Base-by-base conservation (phyloP, 2,113 vertebrate species). In the Neogale vison region DNA sequence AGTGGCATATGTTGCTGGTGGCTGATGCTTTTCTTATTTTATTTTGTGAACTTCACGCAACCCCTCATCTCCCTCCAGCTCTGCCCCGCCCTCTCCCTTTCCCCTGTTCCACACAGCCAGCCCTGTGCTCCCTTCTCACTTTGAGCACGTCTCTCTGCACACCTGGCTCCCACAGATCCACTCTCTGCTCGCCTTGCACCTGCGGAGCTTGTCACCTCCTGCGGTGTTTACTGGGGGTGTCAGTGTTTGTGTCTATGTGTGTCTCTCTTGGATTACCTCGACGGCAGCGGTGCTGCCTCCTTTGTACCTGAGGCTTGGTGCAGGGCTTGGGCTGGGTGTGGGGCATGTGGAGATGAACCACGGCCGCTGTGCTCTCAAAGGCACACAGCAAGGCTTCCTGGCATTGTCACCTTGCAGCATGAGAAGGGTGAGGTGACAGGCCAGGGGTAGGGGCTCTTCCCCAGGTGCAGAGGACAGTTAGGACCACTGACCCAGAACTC, bases 311-410 rank as follows among this genome's bases (percentile, higher is more conserved):
- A 3, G 29, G 74, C 55, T 67, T 3, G 4, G 77, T 31, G 31
- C 79, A 34, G 76, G 61, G n/a, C 8, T 34, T 42, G 84, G 36
- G 34, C 24, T 34, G 59, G 29, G 34, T 59, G n/a, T 0, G 2
- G 23, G 76, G 2, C 18, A 2, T 3, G 23, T 0, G 23, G 31
- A 83, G 45, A 18, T 61, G 36, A 50, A 6, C 17, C 2, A 3
- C 57, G 42, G 52, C 14, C n/a, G 47, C 79, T 8, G 36, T 34
- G 79, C 24, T 31, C 83, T 67, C 81, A 34, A 84, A 84, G 39
- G 72, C 50, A 8, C 7, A 0, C 29, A 57, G 29, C n/a, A 11
- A 50, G 71, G 59, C 3, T 0, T 1, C 17, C 1, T 0, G 31
- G 36, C 6, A 12, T 52, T 2, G 0, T 65, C 50, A 2, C 69